These are phyloP conservation scores for Craterocephalus amniculus DNA, from an alignment of 2,797 vertebrate species.

Conservation along the genomic window DNA sequence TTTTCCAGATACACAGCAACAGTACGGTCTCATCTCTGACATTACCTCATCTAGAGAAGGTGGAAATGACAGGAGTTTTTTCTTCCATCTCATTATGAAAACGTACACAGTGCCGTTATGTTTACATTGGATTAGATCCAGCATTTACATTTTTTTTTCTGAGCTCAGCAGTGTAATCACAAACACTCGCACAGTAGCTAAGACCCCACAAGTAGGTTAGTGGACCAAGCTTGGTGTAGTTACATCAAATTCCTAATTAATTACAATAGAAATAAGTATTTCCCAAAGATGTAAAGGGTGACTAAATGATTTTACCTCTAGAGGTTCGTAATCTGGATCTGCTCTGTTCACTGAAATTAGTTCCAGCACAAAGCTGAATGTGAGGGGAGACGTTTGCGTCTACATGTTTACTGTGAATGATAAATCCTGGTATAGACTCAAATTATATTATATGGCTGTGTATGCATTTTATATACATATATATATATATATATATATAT, in stretches of 20 bases:
- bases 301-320: conserved; percentile 29
- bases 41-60: conserved; percentile 32
- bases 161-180: conserved; percentile 50
- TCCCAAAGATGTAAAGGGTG: conserved; percentile 56
- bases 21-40: conserved; percentile 36
- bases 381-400: conserved; percentile 48
- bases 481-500: no score
- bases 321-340: conserved; percentile 32
- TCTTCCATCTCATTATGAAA: conserved; percentile 11
- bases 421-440: conserved; percentile 53
- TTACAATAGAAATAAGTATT: conserved; percentile 48
- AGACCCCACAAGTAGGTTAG: conserved; percentile 64
- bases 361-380: conserved; percentile 57
- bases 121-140: conserved; percentile 32
- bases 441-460: conserved; percentile 56
- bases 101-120: conserved; percentile 3
- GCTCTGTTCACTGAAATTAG: conserved; percentile 40
- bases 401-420: conserved; percentile 71
- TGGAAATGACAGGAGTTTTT: neutral
- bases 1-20: neutral
- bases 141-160: conserved; percentile 11
- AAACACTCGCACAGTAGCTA: conserved; percentile 50
- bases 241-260: conserved; percentile 63
- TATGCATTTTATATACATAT: no score
- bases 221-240: conserved; percentile 71